A percentile compares a stretch with the other conserved stretches of the same genome.
These are phyloP conservation scores for Cistogaster globosa DNA, from an alignment of 2,888 invertebrate genomes.

Conservation along the genomic window DNA sequence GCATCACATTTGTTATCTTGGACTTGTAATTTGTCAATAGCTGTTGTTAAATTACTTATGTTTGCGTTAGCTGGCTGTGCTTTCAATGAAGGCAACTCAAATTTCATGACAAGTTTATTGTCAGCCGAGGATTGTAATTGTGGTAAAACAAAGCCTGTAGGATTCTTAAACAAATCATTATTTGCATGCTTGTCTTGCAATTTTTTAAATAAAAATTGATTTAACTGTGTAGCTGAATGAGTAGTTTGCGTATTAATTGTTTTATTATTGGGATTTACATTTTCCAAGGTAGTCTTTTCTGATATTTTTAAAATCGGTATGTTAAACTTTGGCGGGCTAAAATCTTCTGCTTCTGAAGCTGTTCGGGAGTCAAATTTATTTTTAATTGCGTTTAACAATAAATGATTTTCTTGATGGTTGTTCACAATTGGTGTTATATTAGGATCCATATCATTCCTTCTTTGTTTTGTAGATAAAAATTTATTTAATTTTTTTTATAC, in stretches of 20 bases:
- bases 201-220: constrained; percentile 74
- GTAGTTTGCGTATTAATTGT: constrained; percentile 17
- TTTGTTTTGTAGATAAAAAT: too few relatives aligned
- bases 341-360: constrained; percentile 49
- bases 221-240: constrained; percentile 57
- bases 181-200: constrained; percentile 65
- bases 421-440: constrained; percentile 41
- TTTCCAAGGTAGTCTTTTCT: background rate
- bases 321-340: constrained; percentile 72
- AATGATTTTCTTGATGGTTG: constrained; percentile 70
- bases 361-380: constrained; percentile 73
- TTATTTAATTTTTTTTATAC: too few relatives aligned
- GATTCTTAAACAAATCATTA: constrained; percentile 5
- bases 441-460: constrained; percentile 34
- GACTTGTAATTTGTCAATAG: constrained; percentile 46
- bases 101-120: constrained; percentile 29
- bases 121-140: constrained; percentile 58
- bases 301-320: constrained; percentile 72
- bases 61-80: constrained; percentile 44
- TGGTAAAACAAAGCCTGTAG: constrained; percentile 73
- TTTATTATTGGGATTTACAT: constrained; percentile 16
- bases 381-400: constrained; percentile 74
- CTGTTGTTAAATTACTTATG: constrained; percentile 42
- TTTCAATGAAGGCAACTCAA: constrained; percentile 74
- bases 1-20: background rate